These are phyloP conservation scores for Carettochelys insculpta DNA, from an alignment of 2,113 vertebrate species.

Conservation along the genomic window DNA sequence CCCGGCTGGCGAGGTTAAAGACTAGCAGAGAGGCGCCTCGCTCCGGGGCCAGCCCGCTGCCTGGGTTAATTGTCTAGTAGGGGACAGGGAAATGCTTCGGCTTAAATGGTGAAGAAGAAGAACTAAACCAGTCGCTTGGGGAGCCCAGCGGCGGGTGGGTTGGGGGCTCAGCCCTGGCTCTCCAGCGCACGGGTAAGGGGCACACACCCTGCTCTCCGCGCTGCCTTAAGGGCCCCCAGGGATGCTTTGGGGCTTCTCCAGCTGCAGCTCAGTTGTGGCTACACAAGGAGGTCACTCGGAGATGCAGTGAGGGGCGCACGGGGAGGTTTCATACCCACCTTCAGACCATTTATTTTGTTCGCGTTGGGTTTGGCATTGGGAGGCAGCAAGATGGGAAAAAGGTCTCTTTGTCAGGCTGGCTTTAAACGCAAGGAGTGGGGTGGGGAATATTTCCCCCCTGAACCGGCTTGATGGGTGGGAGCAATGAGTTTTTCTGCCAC, in stretches of 20 bases:
- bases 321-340: constrained; percentile 17
- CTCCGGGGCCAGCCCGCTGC: neutral
- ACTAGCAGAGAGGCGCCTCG: neutral
- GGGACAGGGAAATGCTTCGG: neutral
- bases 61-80: neutral
- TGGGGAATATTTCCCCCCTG: neutral
- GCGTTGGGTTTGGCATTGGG: neutral
- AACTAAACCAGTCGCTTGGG: neutral
- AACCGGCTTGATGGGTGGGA: neutral
- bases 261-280: neutral
- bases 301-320: neutral
- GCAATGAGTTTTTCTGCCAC: neutral
- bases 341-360: constrained; percentile 4
- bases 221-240: neutral
- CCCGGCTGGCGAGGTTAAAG: neutral
- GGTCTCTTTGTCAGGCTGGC: neutral
- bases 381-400: neutral
- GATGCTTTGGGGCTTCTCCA: neutral
- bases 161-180: neutral
- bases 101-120: neutral
- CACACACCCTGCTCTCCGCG: neutral
- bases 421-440: neutral
- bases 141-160: neutral
- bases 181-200: neutral
- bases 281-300: too few species aligned